Percentiles rank a stretch among this genome's conserved stretches.
Conservation (phyloP, 2,113 vertebrate genomes). For the Aleadryas rufinucha region DNA sequence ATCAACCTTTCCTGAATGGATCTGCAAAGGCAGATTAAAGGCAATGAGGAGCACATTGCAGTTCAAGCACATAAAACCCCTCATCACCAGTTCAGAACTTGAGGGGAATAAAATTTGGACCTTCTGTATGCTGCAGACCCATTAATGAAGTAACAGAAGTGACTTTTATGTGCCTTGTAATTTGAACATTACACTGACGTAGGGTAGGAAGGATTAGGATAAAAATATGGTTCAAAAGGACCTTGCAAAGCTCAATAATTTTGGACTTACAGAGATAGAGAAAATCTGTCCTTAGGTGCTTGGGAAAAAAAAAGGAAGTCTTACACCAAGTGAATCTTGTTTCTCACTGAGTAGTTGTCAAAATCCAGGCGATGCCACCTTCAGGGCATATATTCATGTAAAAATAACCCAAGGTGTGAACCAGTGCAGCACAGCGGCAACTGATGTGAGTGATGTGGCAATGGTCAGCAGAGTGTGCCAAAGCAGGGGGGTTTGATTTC, state of each 20-base stretch:
- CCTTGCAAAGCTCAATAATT: background rate
- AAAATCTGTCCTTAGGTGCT: background rate
- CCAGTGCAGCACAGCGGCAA: fast-evolving
- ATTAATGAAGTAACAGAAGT: background rate
- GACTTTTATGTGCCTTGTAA: background rate
- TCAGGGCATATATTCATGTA: background rate
- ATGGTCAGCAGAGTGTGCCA: fast-evolving
- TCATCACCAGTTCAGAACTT: background rate
- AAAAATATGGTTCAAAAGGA: background rate
- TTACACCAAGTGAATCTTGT: background rate
- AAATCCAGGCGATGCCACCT: background rate
- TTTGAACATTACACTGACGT: background rate
- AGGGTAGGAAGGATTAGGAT: background rate
- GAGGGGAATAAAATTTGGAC: background rate
- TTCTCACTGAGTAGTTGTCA: background rate
- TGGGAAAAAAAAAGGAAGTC: background rate
- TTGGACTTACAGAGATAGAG: background rate
- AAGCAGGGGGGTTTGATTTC: fast-evolving
- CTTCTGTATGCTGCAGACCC: background rate
- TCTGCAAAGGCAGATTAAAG: constrained; percentile 51
- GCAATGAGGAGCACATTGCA: background rate
- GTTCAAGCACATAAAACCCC: background rate
- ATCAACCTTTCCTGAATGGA: background rate
- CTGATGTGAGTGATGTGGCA: fast-evolving
- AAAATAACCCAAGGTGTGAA: background rate